A percentile compares a stretch with the other conserved stretches of the same genome.
phyloP scores from a whole-genome alignment of 2,113 vertebrate species.

The Percopsis transmontana region DNA sequence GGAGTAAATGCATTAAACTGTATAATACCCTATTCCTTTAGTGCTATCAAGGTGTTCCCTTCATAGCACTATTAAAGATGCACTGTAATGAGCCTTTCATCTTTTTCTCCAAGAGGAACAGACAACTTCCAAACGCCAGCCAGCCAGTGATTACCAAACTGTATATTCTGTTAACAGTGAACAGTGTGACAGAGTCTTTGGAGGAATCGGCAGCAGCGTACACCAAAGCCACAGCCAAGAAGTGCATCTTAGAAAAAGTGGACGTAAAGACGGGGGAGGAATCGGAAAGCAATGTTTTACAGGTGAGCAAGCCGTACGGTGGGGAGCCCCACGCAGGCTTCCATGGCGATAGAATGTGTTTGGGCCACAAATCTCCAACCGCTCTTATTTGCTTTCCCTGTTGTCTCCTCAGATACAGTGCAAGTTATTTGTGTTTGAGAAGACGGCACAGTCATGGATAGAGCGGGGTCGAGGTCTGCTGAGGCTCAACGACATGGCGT shows the following conservation, averaged over 20 bases:
- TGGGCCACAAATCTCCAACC: not conserved
- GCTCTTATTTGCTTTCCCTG: not conserved
- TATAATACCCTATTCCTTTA: too few species aligned
- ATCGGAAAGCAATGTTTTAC: conserved; percentile 95
- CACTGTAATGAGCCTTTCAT: not conserved
- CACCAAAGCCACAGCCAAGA: conserved; percentile 96
- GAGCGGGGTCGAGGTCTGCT: conserved; percentile 94
- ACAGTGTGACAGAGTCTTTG: conserved; percentile 90
- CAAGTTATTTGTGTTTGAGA: conserved; percentile 98
- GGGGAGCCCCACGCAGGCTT: not conserved
- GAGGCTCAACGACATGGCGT: conserved; percentile 97
- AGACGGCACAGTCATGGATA: conserved; percentile 96
- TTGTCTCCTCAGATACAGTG: conserved; percentile 87
- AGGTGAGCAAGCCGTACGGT: conserved; percentile 76
- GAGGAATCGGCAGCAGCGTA: conserved; percentile 97
- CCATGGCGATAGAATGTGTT: not conserved
- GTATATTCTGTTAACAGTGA: conserved; percentile 63
- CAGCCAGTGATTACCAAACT: not conserved
- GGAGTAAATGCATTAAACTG: too few species aligned
- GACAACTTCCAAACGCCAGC: not conserved
- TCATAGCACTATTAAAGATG: too few species aligned
- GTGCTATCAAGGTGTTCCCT: too few species aligned
- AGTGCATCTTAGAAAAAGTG: conserved; percentile 95
- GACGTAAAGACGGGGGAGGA: conserved; percentile 98
- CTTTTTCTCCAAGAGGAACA: not conserved